These are phyloP conservation scores for Typhlichthys subterraneus DNA, from an alignment of 2,797 vertebrate species.

Conservation along the genomic window DNA sequence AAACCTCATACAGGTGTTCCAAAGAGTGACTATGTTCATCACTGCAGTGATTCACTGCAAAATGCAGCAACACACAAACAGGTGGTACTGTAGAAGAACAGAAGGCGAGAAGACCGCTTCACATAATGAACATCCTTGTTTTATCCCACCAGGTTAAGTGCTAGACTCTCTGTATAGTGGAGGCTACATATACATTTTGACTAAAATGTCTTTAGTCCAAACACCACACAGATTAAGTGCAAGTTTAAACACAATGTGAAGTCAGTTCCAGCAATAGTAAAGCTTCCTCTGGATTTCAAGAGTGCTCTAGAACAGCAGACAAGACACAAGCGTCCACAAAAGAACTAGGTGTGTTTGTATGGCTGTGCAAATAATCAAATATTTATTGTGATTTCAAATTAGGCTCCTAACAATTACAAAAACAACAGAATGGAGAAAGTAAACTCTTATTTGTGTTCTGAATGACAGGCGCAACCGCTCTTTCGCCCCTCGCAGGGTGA, in stretches of 20 bases:
- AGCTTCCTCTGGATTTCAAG: slow-evolving; percentile 6
- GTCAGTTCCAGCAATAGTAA: neutral
- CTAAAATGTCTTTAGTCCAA: slow-evolving; percentile 18
- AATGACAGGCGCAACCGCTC: too few relatives aligned
- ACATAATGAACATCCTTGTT: neutral
- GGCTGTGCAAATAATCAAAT: too few relatives aligned
- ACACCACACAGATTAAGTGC: slow-evolving; percentile 12
- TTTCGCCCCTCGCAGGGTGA: too few relatives aligned
- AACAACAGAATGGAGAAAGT: too few relatives aligned
- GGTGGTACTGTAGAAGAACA: slow-evolving; percentile 6
- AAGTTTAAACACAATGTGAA: slow-evolving; percentile 3
- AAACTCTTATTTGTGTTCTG: too few relatives aligned
- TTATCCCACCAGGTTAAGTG: slow-evolving; percentile 8
- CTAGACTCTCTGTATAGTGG: neutral
- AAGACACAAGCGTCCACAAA: neutral
- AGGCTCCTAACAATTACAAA: too few relatives aligned
- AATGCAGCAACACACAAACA: slow-evolving; percentile 10
- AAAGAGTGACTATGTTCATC: slow-evolving; percentile 46
- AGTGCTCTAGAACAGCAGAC: slow-evolving; percentile 12
- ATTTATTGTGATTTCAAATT: too few relatives aligned
- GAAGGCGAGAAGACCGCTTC: slow-evolving; percentile 1
- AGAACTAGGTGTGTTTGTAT: neutral
- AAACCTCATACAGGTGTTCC: slow-evolving; percentile 54
- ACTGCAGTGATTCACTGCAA: slow-evolving; percentile 16
- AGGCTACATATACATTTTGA: slow-evolving; percentile 8